Percentiles rank a stretch among this genome's conserved stretches.
phyloP scores from a whole-genome alignment of 2,113 vertebrate genomes.

The Labeo rohita region DNA sequence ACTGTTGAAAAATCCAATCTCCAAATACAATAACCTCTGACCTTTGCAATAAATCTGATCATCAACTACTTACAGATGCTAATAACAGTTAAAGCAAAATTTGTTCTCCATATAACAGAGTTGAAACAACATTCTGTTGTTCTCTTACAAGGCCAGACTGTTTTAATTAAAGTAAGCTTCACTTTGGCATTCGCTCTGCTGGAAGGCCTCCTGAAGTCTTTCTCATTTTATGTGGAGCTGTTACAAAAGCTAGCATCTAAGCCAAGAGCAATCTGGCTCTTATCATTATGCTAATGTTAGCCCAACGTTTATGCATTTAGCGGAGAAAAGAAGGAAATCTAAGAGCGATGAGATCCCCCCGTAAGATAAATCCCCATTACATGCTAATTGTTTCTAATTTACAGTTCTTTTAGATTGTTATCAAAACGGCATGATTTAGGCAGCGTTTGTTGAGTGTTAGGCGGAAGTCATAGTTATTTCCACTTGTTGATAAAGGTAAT shows the following conservation, averaged over 20 bases:
- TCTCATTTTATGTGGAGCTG: constrained; percentile 49
- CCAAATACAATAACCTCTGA: neutral
- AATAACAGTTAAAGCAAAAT: constrained; percentile 4
- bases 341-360: constrained; percentile 61
- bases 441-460: neutral
- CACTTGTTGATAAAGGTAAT: constrained; percentile 68
- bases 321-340: constrained; percentile 51
- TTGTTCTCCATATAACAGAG: neutral
- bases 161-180: constrained; percentile 32
- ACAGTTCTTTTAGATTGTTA: constrained; percentile 67
- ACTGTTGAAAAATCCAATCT: neutral
- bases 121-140: constrained; percentile 20
- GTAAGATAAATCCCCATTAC: constrained; percentile 72
- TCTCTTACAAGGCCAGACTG: constrained; percentile 25
- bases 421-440: constrained; percentile 47
- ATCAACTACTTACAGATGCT: neutral
- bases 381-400: constrained; percentile 73
- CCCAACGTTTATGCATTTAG: constrained; percentile 48
- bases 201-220: neutral
- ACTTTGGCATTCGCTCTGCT: neutral
- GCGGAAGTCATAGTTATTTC: constrained; percentile 48
- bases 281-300: constrained; percentile 64
- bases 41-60: neutral
- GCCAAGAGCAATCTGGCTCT: constrained; percentile 57
- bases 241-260: constrained; percentile 53